phyloP scores from a whole-genome alignment of 2,113 vertebrate genomes.

The Atlantisia rogersi region DNA sequence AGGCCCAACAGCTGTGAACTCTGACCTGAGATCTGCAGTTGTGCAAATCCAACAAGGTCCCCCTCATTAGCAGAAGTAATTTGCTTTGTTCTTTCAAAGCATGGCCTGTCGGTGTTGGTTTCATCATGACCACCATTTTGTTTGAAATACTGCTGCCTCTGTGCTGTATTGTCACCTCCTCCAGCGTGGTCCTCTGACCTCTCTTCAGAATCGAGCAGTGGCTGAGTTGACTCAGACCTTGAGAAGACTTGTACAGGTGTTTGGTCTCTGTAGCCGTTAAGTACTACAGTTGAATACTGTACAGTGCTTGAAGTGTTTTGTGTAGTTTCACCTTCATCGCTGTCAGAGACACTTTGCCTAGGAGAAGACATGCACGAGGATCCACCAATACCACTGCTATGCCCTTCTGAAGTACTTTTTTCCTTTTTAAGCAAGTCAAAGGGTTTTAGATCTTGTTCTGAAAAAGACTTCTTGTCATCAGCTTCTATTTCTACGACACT shows the following conservation, averaged over 20 bases:
- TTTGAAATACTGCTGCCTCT: constrained; percentile 78
- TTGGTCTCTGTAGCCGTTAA: constrained; percentile 92
- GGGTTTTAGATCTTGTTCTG: constrained; percentile 87
- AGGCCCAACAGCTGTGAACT: constrained; percentile 66
- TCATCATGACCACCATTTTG: constrained; percentile 72
- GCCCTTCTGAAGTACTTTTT: constrained; percentile 91
- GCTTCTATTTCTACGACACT: constrained; percentile 89
- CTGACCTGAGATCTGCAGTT: constrained; percentile 71
- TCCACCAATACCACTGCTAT: constrained; percentile 96
- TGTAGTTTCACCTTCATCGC: constrained; percentile 86
- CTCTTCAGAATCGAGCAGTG: constrained; percentile 91
- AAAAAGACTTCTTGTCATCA: constrained; percentile 80
- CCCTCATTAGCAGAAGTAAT: constrained; percentile 40
- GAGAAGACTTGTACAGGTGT: constrained; percentile 86
- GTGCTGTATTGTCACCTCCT: constrained; percentile 47
- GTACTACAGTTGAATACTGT: constrained; percentile 94
- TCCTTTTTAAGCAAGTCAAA: constrained; percentile 89
- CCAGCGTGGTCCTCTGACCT: constrained; percentile 77
- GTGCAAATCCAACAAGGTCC: constrained; percentile 61
- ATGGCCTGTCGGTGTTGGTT: constrained; percentile 37
- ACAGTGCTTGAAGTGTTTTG: constrained; percentile 93
- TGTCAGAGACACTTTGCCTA: constrained; percentile 92
- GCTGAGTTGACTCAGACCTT: constrained; percentile 95
- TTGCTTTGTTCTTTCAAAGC: constrained; percentile 71
- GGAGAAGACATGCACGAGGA: constrained; percentile 97